phyloP scores from a whole-genome alignment of 2,113 vertebrate species.

The Colaptes auratus region DNA sequence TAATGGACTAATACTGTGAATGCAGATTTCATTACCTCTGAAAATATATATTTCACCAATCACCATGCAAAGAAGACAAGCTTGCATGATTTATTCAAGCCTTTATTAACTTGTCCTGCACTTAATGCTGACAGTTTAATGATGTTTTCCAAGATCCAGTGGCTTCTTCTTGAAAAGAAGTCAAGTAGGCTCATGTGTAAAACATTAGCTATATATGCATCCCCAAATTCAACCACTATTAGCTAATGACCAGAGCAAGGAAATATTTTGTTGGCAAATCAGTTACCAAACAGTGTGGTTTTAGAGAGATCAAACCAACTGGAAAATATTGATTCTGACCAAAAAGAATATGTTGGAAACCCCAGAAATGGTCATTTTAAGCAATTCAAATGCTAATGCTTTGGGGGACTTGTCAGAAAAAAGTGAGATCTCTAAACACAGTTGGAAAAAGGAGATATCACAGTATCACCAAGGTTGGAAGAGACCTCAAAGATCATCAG shows the following conservation, averaged over 20 bases:
- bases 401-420: background rate
- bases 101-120: slow-evolving; percentile 3
- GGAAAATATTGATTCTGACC: background rate
- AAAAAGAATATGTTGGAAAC: background rate
- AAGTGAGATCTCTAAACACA: background rate
- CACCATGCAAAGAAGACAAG: background rate
- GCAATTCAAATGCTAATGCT: background rate
- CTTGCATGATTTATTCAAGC: background rate
- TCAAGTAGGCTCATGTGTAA: background rate
- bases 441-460: background rate
- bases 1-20: background rate
- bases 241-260: background rate
- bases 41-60: background rate
- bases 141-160: slow-evolving; percentile 25
- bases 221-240: background rate
- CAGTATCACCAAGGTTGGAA: too few species aligned
- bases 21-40: background rate
- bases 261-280: background rate
- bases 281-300: background rate
- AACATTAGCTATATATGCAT: background rate
- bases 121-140: slow-evolving; percentile 15
- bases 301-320: background rate
- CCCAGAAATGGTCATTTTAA: background rate
- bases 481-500: too few species aligned
- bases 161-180: slow-evolving; percentile 31